Evolutionary conservation across 2,797 vertebrate species (phyloP), one percentile per base, ranked within the genome.

Genomic region (Gymnodraco acuticeps): DNA sequence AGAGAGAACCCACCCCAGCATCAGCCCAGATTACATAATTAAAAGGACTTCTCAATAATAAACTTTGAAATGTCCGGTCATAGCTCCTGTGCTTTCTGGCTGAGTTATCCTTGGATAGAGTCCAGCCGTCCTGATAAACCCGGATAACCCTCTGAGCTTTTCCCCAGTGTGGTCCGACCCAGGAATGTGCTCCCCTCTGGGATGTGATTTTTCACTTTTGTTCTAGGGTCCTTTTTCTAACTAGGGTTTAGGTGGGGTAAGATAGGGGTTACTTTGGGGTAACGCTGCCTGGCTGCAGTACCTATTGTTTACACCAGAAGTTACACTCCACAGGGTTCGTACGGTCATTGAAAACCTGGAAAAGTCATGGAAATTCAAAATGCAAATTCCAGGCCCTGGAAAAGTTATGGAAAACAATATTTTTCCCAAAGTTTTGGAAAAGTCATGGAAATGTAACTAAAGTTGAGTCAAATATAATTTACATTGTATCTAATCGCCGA

Each of bases 71-170:
- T 80, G 76, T 88, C 64, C 4, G 0, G 50, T 70, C 68, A 64
- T 27, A 81, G 60, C 64, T 56, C 60, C 52, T 71, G 31, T 77
- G 56, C 55, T 88, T 87, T 75, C 83, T 85, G 79, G 67, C 50
- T 27, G 46, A 82, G 53, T 80, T 74, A 69, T 83, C 75, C 50
- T 80, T 89, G 84, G 74, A 77, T 14, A 31, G 45, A 59, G 12
- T 64, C 86, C 88, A 92, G 73, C 33, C 19, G 3, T 82, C 41
- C 71, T 54, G 77, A 90, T 89, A 84, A 89, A 88, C 84, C 78
- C 5, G 0, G 70, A 89, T 91, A 86, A 86, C 83, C 50, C 80
- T 77, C 62, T 71, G 56, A 84, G 84, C 80, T 82, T 86, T 80
- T 75, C 67, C 42, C 59, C 43, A 45, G 47, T 2, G 33, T 51